phyloP scores from a whole-genome alignment of 2,113 vertebrate genomes.

The Acanthisitta chloris region DNA sequence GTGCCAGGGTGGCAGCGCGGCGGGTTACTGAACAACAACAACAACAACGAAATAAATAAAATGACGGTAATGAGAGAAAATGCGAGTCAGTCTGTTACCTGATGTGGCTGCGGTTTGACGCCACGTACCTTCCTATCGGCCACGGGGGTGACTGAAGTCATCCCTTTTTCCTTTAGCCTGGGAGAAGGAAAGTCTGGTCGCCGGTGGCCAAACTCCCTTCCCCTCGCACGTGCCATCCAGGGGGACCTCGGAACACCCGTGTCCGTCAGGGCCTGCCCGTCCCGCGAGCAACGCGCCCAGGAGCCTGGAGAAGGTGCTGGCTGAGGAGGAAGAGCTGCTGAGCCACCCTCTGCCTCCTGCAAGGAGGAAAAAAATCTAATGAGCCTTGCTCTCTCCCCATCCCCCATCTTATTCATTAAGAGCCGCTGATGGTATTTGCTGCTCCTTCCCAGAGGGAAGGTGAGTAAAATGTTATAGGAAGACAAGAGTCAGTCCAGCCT shows the following conservation, averaged over 20 bases:
- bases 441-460: background rate
- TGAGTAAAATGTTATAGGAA: background rate
- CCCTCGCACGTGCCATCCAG: background rate
- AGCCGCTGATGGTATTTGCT: background rate
- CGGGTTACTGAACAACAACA: background rate
- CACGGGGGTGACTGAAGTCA: background rate
- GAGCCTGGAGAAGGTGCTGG: background rate
- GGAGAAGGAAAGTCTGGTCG: background rate
- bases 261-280: fast-evolving
- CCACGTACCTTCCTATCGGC: background rate
- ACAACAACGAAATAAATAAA: background rate
- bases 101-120: background rate
- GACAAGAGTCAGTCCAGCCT: background rate
- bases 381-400: background rate
- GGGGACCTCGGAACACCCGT: background rate
- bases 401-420: background rate
- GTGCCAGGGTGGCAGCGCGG: background rate
- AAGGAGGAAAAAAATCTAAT: background rate
- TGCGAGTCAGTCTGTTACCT: background rate
- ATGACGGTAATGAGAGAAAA: background rate
- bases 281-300: background rate
- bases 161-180: background rate
- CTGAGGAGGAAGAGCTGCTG: background rate
- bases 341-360: background rate
- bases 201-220: fast-evolving